Base-by-base conservation (phyloP, 2,797 vertebrate species). In the Pseudomugil gertrudae region DNA sequence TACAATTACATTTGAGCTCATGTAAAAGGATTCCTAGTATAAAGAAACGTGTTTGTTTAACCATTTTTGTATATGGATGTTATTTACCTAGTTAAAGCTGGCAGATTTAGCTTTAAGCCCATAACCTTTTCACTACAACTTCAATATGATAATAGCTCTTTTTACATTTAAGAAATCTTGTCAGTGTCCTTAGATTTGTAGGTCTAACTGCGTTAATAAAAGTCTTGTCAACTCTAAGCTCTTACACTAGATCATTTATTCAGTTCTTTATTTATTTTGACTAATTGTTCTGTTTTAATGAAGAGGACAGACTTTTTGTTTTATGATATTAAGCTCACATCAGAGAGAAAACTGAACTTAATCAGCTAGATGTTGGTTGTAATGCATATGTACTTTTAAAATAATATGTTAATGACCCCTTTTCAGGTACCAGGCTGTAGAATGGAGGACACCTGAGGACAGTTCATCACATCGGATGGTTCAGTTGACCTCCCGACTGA, bases 381-480 rank as follows among this genome's bases (percentile, higher is more conserved):
- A 72, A 53, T 26, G 1, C 7, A 58, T 73, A 32, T 38, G 14
- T 72, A 9, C 57, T 0, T 58, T 58, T 51, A 26, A 19, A 64
- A 30, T 70, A 11, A 75, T 74, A 26, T 70, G 75, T 55, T 29
- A 60, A 69, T 63, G 1, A 13, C 9, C 27, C 15, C 14, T 63
- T 80, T 53, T 72, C 66, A 91, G 91, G 70, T 32, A 62, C 45
- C 30, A 19, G 40, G 43, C 73, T 43, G 24, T 69, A 60, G 24
- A 56, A 90, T 90, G 86, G 89, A 84, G 85, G 83, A 87, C 79
- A 87, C 81, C 76, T 91, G 85, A 88, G 68, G 66, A 77, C 73
- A 17, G 52, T n/a, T 72, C 45, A 67, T 79, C 61, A 60, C 69
- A 68, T 73, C 48, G 71, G 83, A 86, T 61, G 84, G 76, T 78